Evolutionary conservation across 2,888 invertebrate genomes (phyloP).

Genomic region (Mesorhabditis sp.): DNA sequence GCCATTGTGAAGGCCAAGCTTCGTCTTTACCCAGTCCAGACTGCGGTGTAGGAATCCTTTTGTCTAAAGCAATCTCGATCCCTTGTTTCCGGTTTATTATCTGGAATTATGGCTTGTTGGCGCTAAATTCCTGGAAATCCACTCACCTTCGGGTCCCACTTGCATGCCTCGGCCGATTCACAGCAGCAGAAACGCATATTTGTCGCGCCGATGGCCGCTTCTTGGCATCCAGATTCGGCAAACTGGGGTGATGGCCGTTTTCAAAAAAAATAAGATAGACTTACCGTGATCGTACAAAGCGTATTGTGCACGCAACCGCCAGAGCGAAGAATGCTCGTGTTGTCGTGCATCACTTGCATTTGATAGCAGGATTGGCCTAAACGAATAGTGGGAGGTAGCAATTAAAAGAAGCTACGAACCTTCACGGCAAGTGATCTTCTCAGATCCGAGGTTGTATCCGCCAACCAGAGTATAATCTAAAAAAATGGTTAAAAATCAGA

Average conservation of each 20-base stretch:
- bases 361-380: conserved; percentile 2
- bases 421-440: neutral
- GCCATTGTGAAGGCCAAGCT: neutral
- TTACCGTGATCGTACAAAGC: conserved; percentile 2
- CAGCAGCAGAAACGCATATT: conserved; percentile 4
- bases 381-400: neutral
- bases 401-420: neutral
- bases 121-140: neutral
- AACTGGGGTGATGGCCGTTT: neutral
- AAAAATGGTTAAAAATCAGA: too few relatives aligned
- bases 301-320: conserved; percentile 5
- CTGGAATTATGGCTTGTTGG: neutral
- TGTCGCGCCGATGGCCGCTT: neutral
- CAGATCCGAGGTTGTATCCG: neutral
- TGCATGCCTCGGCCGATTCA: neutral
- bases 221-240: neutral
- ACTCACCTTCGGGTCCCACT: neutral
- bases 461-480: neutral
- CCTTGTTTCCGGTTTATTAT: neutral
- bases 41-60: neutral
- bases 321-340: neutral
- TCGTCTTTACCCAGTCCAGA: neutral
- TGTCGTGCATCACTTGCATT: neutral
- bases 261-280: neutral
- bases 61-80: neutral